A percentile compares a stretch with the other conserved stretches of the same genome.
These are phyloP conservation scores for Lepidonotus clava DNA, from an alignment of 2,888 invertebrate genomes.

Conservation along the genomic window DNA sequence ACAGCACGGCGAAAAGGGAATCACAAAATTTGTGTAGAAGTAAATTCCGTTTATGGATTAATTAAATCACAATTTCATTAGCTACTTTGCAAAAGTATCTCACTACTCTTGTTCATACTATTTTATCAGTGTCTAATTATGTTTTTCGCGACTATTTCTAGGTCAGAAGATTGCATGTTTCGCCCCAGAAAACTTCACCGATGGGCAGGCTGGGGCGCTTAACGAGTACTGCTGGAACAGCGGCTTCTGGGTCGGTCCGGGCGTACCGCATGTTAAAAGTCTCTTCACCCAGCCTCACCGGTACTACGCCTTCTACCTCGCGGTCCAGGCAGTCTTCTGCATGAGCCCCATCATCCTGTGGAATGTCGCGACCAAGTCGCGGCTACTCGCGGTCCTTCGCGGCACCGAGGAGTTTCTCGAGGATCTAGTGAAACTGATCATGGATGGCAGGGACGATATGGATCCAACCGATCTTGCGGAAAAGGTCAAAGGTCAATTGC, in stretches of 20 bases:
- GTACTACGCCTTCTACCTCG: conserved; percentile 61
- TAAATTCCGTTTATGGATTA: too few species aligned
- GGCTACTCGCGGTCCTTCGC: conserved; percentile 54
- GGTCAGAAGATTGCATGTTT: conserved; percentile 61
- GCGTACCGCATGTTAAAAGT: not conserved
- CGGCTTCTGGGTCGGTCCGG: conserved; percentile 56
- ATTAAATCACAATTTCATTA: too few species aligned
- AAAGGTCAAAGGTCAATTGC: conserved; percentile 52
- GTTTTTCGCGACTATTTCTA: too few species aligned
- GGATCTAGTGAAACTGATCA: conserved; percentile 45
- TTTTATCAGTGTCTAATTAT: not conserved
- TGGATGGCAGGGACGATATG: not conserved
- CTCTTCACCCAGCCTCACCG: conserved; percentile 60
- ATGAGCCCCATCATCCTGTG: conserved; percentile 60
- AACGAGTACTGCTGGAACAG: conserved; percentile 61
- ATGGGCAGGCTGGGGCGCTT: conserved; percentile 56
- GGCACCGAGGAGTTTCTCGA: conserved; percentile 56
- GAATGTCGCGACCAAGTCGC: conserved; percentile 59
- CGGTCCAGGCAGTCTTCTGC: conserved; percentile 57
- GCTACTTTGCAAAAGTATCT: not conserved
- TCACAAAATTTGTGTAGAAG: too few species aligned
- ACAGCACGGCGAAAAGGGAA: too few species aligned
- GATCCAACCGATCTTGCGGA: not conserved
- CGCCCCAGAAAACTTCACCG: conserved; percentile 61
- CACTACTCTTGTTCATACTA: not conserved